Conservation (phyloP, 1,140 invertebrate species). For the Propsilocerus akamusi region DNA sequence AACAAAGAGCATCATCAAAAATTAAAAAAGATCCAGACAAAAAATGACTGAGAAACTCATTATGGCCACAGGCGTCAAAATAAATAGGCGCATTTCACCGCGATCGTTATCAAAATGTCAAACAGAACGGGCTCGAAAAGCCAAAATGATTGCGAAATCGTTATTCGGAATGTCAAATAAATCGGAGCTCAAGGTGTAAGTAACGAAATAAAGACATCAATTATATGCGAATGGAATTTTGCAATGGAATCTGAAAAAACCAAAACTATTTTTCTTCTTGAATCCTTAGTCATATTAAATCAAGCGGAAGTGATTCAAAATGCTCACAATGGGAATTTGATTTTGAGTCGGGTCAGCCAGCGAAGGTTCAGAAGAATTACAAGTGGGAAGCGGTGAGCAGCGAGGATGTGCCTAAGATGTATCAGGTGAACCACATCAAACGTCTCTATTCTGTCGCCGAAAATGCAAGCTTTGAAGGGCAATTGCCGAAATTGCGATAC, state of each 20-base stretch:
- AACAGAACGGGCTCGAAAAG: background rate
- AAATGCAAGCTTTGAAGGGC: background rate
- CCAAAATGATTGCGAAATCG: background rate
- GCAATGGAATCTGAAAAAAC: too few species aligned
- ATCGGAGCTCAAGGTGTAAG: background rate
- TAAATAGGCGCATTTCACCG: background rate
- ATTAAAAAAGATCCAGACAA: background rate
- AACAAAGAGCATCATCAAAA: background rate
- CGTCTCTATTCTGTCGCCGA: background rate
- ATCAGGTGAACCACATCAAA: background rate
- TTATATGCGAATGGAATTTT: background rate
- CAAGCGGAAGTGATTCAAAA: background rate
- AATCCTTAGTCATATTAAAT: background rate
- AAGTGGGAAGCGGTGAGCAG: background rate
- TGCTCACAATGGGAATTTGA: background rate
- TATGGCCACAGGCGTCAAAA: background rate
- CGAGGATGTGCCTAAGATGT: background rate
- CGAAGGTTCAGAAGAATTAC: background rate
- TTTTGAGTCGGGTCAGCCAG: background rate
- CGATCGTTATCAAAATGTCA: conserved; percentile 1
- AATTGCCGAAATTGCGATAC: background rate
- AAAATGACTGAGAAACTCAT: background rate
- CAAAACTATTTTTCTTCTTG: background rate
- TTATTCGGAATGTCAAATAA: background rate
- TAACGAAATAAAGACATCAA: background rate